Percentiles rank a stretch among this genome's conserved stretches.
phyloP scores from a whole-genome alignment of 1,140 invertebrate species.

The Formica exsecta region DNA sequence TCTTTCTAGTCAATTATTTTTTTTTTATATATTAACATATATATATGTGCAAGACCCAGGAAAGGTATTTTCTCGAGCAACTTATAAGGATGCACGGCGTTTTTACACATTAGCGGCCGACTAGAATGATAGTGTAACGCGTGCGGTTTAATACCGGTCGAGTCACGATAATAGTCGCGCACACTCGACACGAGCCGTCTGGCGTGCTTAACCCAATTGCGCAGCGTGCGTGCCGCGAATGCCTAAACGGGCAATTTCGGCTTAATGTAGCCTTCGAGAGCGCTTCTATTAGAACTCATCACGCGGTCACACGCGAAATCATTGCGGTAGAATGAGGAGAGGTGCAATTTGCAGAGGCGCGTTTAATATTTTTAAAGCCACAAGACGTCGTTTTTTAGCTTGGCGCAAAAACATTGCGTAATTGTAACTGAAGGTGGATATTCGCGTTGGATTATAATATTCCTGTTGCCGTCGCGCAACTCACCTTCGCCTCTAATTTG shows the following conservation, averaged over 20 bases:
- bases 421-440: background rate
- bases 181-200: slow-evolving; percentile 57
- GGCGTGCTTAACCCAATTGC: slow-evolving; percentile 77
- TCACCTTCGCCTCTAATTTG: slow-evolving; percentile 96
- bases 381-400: background rate
- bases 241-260: slow-evolving; percentile 38
- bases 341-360: slow-evolving; percentile 8
- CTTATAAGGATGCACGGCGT: background rate
- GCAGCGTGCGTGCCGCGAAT: slow-evolving; percentile 55
- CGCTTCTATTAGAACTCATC: slow-evolving; percentile 54
- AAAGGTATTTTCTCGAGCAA: background rate
- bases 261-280: slow-evolving; percentile 52
- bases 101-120: background rate
- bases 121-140: slow-evolving; percentile 16
- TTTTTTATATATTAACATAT: background rate
- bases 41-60: background rate
- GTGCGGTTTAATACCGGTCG: slow-evolving; percentile 60
- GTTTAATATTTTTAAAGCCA: background rate
- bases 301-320: slow-evolving; percentile 51
- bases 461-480: slow-evolving; percentile 70
- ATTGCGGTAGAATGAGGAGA: slow-evolving; percentile 26
- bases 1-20: background rate
- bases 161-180: slow-evolving; percentile 66
- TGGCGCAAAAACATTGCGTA: background rate
- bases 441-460: slow-evolving; percentile 4